A percentile compares a stretch with the other conserved stretches of the same genome.
Evolutionary conservation across 2,113 vertebrate genomes (phyloP).

Genomic region (Brachyhypopomus gauderio): DNA sequence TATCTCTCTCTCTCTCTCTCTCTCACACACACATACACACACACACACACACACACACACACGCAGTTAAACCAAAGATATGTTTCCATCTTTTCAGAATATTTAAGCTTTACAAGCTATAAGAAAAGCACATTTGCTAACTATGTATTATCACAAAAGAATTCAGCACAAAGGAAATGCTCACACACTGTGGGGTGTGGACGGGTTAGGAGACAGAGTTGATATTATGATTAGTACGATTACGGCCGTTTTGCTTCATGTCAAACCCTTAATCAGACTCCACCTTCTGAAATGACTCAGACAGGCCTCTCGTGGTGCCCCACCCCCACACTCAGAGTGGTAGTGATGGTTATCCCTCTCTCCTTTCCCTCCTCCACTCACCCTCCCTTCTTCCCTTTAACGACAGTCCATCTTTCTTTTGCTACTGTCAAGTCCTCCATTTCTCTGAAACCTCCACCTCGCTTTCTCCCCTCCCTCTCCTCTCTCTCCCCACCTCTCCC

Average conservation of each 20-base stretch:
- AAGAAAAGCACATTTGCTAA: too few species aligned
- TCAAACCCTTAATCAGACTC: slow-evolving; percentile 14
- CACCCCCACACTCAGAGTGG: slow-evolving; percentile 56
- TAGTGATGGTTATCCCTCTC: slow-evolving; percentile 48
- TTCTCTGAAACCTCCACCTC: slow-evolving; percentile 10
- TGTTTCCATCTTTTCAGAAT: too few species aligned
- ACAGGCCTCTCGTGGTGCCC: slow-evolving; percentile 44
- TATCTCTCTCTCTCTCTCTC: too few species aligned
- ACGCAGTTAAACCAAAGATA: too few species aligned
- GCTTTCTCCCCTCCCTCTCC: slow-evolving; percentile 18
- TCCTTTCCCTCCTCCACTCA: neutral
- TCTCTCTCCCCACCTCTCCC: slow-evolving; percentile 34
- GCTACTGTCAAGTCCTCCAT: slow-evolving; percentile 24
- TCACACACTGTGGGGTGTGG: neutral
- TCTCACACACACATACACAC: too few species aligned
- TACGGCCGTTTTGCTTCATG: slow-evolving; percentile 12
- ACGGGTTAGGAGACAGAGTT: neutral
- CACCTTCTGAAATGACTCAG: slow-evolving; percentile 22
- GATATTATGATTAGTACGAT: slow-evolving; percentile 18
- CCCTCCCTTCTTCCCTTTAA: neutral
- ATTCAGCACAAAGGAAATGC: neutral
- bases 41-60: too few species aligned
- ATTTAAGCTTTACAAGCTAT: too few species aligned
- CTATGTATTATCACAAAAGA: too few species aligned
- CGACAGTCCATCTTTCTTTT: slow-evolving; percentile 27